Conservation (phyloP, 2,888 invertebrate species). For the Nasonia oneida region DNA sequence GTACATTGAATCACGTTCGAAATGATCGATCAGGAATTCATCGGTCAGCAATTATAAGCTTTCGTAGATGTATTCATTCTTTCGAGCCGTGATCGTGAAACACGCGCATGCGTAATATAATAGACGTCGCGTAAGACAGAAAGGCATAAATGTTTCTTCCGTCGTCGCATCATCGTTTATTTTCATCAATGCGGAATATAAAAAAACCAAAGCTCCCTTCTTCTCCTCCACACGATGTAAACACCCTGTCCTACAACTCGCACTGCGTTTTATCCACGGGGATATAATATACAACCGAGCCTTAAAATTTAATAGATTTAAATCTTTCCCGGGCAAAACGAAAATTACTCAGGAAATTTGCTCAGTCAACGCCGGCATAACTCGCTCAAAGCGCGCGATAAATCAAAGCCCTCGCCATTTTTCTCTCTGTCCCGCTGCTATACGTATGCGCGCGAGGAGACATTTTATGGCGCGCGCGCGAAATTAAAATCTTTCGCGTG, state of each 20-base stretch:
- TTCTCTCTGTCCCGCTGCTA: background rate
- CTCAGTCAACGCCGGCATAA: constrained; percentile 33
- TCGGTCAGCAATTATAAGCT: background rate
- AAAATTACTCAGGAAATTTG: constrained; percentile 14
- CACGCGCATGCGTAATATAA: background rate
- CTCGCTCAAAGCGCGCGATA: constrained; percentile 26
- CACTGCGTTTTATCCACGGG: background rate
- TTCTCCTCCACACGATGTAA: background rate
- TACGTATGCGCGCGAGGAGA: background rate
- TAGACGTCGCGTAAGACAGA: background rate
- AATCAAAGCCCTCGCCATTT: constrained; percentile 25
- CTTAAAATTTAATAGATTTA: constrained; percentile 10
- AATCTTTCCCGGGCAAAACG: constrained; percentile 2
- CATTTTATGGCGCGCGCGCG: background rate
- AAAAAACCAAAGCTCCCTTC: background rate
- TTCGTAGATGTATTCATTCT: background rate
- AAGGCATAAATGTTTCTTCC: background rate
- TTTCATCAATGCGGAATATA: constrained; percentile 1
- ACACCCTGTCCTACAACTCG: background rate
- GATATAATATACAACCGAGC: no score
- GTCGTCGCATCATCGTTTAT: constrained; percentile 13
- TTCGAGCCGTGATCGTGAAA: constrained; percentile 27
- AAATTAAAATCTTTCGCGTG: constrained; percentile 7
- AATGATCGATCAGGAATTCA: constrained; percentile 12
- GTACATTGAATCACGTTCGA: background rate